Evolutionary conservation across 2,797 vertebrate genomes (phyloP).

Genomic region (Pseudocheirus occidentalis): DNA sequence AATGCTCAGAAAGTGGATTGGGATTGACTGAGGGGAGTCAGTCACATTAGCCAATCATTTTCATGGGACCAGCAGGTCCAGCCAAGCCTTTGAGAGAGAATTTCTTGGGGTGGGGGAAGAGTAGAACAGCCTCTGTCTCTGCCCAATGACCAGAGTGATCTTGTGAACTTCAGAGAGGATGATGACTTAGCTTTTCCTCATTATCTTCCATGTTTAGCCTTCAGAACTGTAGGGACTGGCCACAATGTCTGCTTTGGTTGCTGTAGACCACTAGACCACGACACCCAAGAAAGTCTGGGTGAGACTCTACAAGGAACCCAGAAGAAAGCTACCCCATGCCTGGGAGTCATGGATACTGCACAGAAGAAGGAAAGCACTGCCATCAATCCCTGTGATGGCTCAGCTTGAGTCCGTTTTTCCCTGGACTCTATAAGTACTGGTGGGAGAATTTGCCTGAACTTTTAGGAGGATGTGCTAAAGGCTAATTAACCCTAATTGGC

Average conservation of each 20-base stretch:
- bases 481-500: neutral
- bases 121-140: neutral
- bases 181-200: neutral
- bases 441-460: neutral
- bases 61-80: too few relatives aligned
- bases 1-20: neutral
- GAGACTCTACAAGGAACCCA: neutral
- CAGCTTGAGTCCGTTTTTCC: neutral
- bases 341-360: too few relatives aligned
- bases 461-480: neutral
- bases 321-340: neutral
- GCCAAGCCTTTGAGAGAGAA: neutral
- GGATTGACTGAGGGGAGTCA: neutral
- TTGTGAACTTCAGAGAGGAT: neutral
- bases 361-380: too few relatives aligned
- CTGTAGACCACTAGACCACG: too few relatives aligned
- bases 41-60: too few relatives aligned
- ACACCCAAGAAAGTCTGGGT: neutral
- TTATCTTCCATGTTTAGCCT: too few relatives aligned
- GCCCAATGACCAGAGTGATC: neutral
- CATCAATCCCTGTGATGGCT: neutral
- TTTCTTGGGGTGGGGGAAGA: neutral
- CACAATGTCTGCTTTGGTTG: too few relatives aligned
- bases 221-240: too few relatives aligned
- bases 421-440: too few relatives aligned